Evolutionary conservation across 2,797 vertebrate genomes (phyloP).

Genomic region (Smutsia temminckii): DNA sequence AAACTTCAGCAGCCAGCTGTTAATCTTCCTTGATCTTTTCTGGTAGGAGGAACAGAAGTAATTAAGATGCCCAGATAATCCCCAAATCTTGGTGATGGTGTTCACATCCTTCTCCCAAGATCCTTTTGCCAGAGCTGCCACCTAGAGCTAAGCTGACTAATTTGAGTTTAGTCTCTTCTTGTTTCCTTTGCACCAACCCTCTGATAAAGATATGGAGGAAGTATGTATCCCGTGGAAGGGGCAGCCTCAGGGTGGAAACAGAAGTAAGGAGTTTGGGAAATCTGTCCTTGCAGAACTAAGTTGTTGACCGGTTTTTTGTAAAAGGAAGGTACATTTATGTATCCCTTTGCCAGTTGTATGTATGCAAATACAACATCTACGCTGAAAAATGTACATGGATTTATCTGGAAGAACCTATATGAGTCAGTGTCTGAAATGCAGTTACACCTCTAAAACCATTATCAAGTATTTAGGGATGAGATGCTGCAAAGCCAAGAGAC

Average conservation of each 20-base stretch:
- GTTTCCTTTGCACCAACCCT: background rate
- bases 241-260: background rate
- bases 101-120: background rate
- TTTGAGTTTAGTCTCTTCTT: background rate
- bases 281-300: background rate
- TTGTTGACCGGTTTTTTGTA: background rate
- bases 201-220: background rate
- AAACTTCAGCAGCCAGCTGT: background rate
- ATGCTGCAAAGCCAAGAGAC: constrained; percentile 63
- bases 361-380: background rate
- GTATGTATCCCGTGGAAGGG: background rate
- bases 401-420: background rate
- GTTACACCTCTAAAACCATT: constrained; percentile 26
- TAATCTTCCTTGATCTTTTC: background rate
- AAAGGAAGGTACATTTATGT: background rate
- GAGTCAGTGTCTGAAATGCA: background rate
- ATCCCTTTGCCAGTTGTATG: background rate
- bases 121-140: background rate
- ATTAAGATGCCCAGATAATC: constrained; percentile 15
- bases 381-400: accelerated
- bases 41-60: background rate
- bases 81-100: background rate
- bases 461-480: constrained; percentile 59
- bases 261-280: background rate
- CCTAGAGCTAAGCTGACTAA: background rate